These are phyloP conservation scores for Cairina moschata DNA, from an alignment of 2,113 vertebrate genomes.

Conservation along the genomic window DNA sequence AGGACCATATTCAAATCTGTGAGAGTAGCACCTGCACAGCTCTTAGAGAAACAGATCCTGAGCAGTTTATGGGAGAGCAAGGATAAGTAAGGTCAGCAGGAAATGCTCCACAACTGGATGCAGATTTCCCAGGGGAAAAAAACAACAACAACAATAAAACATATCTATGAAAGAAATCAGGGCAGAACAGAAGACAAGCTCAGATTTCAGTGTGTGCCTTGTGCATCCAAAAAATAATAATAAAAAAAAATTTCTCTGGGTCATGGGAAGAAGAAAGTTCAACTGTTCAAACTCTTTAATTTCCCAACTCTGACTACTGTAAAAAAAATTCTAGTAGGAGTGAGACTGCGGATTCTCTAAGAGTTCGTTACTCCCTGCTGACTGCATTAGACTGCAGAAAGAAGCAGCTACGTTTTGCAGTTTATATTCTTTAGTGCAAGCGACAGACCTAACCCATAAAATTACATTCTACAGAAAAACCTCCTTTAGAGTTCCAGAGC, in stretches of 20 bases:
- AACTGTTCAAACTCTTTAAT: conserved; percentile 17
- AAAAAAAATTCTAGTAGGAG: conserved; percentile 8
- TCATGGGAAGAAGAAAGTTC: conserved; percentile 40
- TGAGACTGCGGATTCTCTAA: conserved; percentile 4
- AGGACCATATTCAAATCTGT: not conserved
- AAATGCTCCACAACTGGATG: conserved; percentile 53
- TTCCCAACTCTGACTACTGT: not conserved
- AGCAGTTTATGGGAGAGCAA: conserved; percentile 3
- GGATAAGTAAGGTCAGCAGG: conserved; percentile 48
- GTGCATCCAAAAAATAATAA: conserved; percentile 9
- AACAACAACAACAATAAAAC: not conserved
- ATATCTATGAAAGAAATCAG: conserved; percentile 10
- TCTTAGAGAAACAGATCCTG: not conserved
- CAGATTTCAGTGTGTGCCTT: conserved; percentile 5
- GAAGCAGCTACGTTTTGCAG: not conserved
- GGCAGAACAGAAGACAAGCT: conserved; percentile 35
- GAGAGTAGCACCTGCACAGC: conserved; percentile 28
- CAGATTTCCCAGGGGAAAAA: conserved; percentile 41
- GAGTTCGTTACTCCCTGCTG: conserved; percentile 5
- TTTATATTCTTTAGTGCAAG: not conserved
- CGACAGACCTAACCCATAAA: not conserved
- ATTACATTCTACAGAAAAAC: not conserved
- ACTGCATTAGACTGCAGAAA: conserved; percentile 1
- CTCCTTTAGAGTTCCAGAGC: not conserved
- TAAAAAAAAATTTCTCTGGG: conserved; percentile 21